phyloP scores from a whole-genome alignment of 1,140 invertebrate genomes.

The Cydia pomonella region DNA sequence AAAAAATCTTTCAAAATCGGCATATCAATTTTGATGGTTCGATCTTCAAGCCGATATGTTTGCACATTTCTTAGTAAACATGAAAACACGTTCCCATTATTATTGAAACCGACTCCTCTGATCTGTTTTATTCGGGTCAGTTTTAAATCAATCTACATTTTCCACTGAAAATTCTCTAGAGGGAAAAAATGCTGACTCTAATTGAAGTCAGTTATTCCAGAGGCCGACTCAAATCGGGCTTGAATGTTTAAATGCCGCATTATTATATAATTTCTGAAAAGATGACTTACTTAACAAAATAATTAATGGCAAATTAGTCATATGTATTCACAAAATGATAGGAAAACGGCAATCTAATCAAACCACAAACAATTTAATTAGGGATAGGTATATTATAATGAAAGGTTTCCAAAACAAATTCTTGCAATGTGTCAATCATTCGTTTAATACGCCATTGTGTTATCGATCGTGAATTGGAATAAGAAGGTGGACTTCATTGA shows the following conservation, averaged over 20 bases:
- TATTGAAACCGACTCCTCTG: not conserved
- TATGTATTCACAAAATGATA: too few relatives aligned
- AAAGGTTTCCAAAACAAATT: too few relatives aligned
- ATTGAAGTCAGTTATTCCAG: constrained; percentile 8
- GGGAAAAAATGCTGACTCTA: constrained; percentile 32
- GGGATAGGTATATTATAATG: too few relatives aligned
- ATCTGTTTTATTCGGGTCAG: constrained; percentile 54
- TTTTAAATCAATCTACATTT: constrained; percentile 42
- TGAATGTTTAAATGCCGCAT: constrained; percentile 45
- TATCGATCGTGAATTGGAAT: constrained; percentile 16
- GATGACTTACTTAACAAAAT: too few relatives aligned
- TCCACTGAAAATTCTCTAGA: constrained; percentile 38
- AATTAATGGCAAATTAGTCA: too few relatives aligned
- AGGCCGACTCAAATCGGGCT: not conserved
- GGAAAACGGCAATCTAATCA: too few relatives aligned
- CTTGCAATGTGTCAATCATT: not conserved
- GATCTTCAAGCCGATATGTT: too few relatives aligned
- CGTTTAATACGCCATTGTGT: not conserved
- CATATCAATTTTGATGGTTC: too few relatives aligned
- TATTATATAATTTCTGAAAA: constrained; percentile 52
- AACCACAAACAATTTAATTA: too few relatives aligned
- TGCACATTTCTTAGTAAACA: too few relatives aligned
- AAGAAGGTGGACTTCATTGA: constrained; percentile 42
- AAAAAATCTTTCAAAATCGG: too few relatives aligned
- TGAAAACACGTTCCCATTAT: not conserved